Evolutionary conservation across 2,113 vertebrate genomes (phyloP).

Genomic region (Microcebus tavaratra): DNA sequence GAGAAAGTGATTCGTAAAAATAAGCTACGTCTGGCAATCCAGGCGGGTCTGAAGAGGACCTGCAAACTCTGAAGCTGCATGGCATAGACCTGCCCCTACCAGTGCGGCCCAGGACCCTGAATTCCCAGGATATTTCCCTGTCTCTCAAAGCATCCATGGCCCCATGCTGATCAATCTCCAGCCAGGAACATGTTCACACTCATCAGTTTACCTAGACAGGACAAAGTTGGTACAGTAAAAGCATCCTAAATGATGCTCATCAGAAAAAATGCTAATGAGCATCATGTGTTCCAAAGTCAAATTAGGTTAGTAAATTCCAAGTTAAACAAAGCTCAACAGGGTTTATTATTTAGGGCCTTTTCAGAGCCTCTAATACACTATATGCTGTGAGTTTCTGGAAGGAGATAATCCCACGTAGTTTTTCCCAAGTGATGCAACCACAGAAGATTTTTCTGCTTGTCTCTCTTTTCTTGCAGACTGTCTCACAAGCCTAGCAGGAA

Average conservation of each 20-base stretch:
- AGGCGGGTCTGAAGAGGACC: neutral
- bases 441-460: neutral
- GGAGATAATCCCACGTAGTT: neutral
- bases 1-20: neutral
- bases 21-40: neutral
- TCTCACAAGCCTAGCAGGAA: neutral
- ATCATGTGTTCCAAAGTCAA: neutral
- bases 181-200: neutral
- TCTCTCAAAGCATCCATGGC: neutral
- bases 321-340: neutral
- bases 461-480: neutral
- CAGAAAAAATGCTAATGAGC: neutral
- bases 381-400: neutral
- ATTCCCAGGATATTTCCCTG: neutral
- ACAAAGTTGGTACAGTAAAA: neutral
- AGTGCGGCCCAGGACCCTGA: too few species aligned
- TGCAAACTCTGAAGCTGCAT: neutral
- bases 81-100: rapidly evolving
- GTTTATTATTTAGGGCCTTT: neutral
- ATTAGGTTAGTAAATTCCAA: neutral
- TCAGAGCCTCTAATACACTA: neutral
- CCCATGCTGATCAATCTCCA: neutral
- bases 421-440: neutral
- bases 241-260: neutral
- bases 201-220: neutral